Percentiles rank a stretch among this genome's conserved stretches.
These are phyloP conservation scores for Oxycera nigricornis DNA, from an alignment of 2,888 invertebrate species.

Conservation along the genomic window DNA sequence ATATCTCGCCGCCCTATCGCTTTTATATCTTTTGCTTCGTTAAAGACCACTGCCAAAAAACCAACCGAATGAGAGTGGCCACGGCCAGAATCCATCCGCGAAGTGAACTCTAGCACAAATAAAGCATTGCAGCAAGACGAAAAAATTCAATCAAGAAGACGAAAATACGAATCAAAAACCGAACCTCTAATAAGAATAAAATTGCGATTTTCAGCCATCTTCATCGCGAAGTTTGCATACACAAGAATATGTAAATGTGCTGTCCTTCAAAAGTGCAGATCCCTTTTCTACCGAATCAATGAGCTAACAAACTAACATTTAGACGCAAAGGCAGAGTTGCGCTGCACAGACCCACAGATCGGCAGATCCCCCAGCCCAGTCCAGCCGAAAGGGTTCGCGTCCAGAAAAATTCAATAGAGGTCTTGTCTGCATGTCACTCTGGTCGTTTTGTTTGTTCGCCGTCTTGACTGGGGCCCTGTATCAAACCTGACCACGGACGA, in stretches of 20 bases:
- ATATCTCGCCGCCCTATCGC: background rate
- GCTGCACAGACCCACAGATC: constrained; percentile 10
- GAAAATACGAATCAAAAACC: constrained; percentile 15
- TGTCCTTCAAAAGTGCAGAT: constrained; percentile 60
- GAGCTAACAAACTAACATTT: constrained; percentile 48
- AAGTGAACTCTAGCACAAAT: background rate
- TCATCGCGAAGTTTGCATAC: constrained; percentile 30
- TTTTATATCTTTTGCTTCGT: background rate
- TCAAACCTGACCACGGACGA: background rate
- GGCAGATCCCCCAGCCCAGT: constrained; percentile 3
- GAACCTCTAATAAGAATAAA: constrained; percentile 27
- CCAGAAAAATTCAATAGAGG: constrained; percentile 29
- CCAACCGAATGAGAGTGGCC: background rate
- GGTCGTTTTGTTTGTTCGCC: constrained; percentile 39
- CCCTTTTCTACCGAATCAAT: constrained; percentile 57
- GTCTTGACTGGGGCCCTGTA: constrained; percentile 52
- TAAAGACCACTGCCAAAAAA: constrained; percentile 9
- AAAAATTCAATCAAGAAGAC: constrained; percentile 25
- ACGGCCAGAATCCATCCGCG: background rate
- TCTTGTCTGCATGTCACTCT: background rate
- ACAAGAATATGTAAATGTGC: constrained; percentile 50
- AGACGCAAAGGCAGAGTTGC: constrained; percentile 31
- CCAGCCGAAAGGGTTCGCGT: constrained; percentile 21
- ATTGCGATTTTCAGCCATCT: constrained; percentile 25
- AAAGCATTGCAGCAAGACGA: background rate